Percentiles rank a stretch among this genome's conserved stretches.
These are phyloP conservation scores for Herpetotheres cachinnans DNA, from an alignment of 2,113 vertebrate species.

Conservation along the genomic window DNA sequence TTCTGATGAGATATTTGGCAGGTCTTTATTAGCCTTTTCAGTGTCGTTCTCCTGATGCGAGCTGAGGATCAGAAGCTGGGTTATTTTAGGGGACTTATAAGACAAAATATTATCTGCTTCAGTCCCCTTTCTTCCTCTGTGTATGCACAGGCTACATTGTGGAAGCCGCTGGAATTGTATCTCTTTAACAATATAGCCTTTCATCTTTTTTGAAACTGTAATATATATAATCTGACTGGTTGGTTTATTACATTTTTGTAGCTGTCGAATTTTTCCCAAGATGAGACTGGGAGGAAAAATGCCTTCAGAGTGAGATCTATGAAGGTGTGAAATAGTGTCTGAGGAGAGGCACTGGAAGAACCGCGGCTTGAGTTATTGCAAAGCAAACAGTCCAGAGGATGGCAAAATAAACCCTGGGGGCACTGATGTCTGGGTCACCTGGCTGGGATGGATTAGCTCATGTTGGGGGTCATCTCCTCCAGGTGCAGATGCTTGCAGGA, in stretches of 20 bases:
- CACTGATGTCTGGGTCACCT: neutral
- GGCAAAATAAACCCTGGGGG: neutral
- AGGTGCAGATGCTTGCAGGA: neutral
- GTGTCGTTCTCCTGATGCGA: neutral
- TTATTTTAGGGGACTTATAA: slow-evolving; percentile 36
- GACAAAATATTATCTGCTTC: slow-evolving; percentile 50
- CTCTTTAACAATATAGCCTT: slow-evolving; percentile 45
- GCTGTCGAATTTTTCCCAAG: neutral
- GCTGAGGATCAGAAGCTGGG: neutral
- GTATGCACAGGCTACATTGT: neutral
- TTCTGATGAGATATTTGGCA: slow-evolving; percentile 18
- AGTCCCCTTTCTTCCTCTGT: slow-evolving; percentile 7
- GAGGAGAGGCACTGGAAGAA: neutral
- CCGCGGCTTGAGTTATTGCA: neutral
- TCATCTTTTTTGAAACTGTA: slow-evolving; percentile 19
- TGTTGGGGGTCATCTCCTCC: neutral
- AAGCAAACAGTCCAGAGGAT: neutral
- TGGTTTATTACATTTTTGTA: slow-evolving; percentile 59
- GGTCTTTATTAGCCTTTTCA: slow-evolving; percentile 34
- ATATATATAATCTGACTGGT: slow-evolving; percentile 15
- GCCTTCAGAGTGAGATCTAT: neutral
- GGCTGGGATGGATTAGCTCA: neutral
- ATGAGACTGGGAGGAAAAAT: slow-evolving; percentile 29
- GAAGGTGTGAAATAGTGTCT: neutral
- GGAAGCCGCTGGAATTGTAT: slow-evolving; percentile 28